A percentile compares a stretch with the other conserved stretches of the same genome.
Evolutionary conservation across 2,113 vertebrate species (phyloP).

Genomic region (Axis porcinus): DNA sequence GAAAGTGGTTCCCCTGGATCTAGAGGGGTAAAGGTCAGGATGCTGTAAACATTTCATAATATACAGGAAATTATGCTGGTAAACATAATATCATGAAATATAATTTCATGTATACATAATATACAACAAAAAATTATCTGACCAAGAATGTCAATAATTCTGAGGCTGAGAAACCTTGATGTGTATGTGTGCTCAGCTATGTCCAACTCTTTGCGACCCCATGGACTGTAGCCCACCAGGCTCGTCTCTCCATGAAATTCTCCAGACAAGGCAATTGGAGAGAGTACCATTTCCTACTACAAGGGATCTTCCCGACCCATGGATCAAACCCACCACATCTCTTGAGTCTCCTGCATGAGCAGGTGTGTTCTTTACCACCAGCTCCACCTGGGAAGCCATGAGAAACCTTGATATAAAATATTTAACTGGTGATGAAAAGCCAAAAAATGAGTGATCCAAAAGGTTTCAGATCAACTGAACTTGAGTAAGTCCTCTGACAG

Average conservation of each 20-base stretch:
- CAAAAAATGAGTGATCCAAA: background rate
- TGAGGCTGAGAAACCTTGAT: background rate
- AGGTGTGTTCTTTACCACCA: background rate
- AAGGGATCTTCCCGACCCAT: background rate
- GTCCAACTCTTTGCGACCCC: rapidly evolving
- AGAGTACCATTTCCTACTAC: background rate
- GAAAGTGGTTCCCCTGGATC: background rate
- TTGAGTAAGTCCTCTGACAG: background rate
- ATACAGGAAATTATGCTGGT: background rate
- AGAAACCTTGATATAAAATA: background rate
- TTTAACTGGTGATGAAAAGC: background rate
- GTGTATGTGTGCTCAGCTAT: background rate
- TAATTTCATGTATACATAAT: too few relatives aligned
- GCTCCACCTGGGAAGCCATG: background rate
- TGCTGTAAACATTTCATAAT: background rate
- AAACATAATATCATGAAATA: too few relatives aligned
- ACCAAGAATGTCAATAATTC: background rate
- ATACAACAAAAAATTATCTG: background rate
- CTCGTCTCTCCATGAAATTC: background rate
- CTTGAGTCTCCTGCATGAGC: background rate
- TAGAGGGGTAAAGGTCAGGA: background rate
- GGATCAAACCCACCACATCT: background rate
- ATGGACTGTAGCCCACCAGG: background rate
- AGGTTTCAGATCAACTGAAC: background rate
- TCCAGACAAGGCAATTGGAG: background rate